Evolutionary conservation across 2,888 invertebrate species (phyloP).

Genomic region (Caenorhabditis sp.): DNA sequence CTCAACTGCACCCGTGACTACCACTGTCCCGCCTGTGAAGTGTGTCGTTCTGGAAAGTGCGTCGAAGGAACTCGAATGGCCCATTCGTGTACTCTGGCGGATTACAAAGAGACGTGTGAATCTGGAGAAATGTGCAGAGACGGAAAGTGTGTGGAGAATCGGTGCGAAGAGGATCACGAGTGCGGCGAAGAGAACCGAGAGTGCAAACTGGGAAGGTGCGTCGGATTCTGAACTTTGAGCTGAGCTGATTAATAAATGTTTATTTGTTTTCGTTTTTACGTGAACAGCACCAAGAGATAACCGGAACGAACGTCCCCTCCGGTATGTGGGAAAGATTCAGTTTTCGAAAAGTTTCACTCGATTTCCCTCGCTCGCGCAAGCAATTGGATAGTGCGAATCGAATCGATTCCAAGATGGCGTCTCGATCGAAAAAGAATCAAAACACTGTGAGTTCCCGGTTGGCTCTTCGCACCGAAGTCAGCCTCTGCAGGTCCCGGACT

Average conservation of each 20-base stretch:
- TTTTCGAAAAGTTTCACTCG: too few species aligned
- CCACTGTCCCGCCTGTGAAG: slow-evolving; percentile 32
- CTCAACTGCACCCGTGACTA: slow-evolving; percentile 31
- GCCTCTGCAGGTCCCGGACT: too few species aligned
- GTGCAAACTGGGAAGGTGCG: slow-evolving; percentile 18
- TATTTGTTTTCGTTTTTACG: neutral
- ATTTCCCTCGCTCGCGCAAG: too few species aligned
- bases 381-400: too few species aligned
- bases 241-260: neutral
- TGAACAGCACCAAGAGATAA: too few species aligned
- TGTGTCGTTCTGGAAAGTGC: slow-evolving; percentile 20
- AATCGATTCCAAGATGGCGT: too few species aligned
- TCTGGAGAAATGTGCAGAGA: neutral
- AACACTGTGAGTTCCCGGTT: too few species aligned
- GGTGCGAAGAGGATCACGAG: slow-evolving; percentile 13
- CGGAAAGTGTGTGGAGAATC: slow-evolving; percentile 15
- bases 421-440: too few species aligned
- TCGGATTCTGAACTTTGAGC: neutral
- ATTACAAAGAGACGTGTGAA: neutral
- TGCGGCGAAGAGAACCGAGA: slow-evolving; percentile 6
- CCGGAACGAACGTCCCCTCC: too few species aligned
- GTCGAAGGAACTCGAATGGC: neutral
- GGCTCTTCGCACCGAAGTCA: too few species aligned
- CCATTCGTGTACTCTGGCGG: neutral
- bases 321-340: too few species aligned